Evolutionary conservation across 2,113 vertebrate species (phyloP), one percentile per base, ranked within the genome.

Genomic region (Chaenogobius annularis): DNA sequence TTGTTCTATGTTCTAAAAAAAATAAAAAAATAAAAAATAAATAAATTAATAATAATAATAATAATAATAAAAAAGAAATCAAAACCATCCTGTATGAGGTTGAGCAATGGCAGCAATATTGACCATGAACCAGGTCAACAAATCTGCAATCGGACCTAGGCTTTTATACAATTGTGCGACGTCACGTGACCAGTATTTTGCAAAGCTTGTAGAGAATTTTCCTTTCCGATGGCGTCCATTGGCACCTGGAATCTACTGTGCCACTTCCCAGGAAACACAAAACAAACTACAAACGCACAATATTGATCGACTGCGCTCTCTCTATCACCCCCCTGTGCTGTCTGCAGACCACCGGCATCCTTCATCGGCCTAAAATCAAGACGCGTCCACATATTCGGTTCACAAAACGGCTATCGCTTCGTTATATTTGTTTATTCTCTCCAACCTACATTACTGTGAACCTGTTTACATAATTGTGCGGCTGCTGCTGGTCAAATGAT

Each of bases 241-340:
- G 85, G 77, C 79, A 66, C 13, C 81, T 89, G 90, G 84, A 91
- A 84, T 89, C 87, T 83, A 74, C 87, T 87, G 64, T 89, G 83
- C 89, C 90, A 92, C 84, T 81, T 83, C 87, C 77, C 85, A 84
- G 77, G 86, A 78, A 77, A 83, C 81, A 73, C 76, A 77, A 81
- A 79, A 71, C 68, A 47, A 74, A 78, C 75, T 75, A 35, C 65
- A 83, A 59, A 82, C 84, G 37, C 80, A 75, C 76, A 48, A 79
- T 14, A 70, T 74, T 77, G 77, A 82, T 43, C 68, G 70, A 69
- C 64, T 3, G n/a, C 84, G 58, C n/a, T n/a, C 22, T 72, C 47
- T 8, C 5, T 35, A 35, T 23, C 48, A 6, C 66, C 66, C 12
- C 83, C 66, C 80, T 47, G 85, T 0, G 63, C 66, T 40, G 69